These are phyloP conservation scores for Temnothorax longispinosus DNA, from an alignment of 1,140 invertebrate genomes.

Conservation along the genomic window DNA sequence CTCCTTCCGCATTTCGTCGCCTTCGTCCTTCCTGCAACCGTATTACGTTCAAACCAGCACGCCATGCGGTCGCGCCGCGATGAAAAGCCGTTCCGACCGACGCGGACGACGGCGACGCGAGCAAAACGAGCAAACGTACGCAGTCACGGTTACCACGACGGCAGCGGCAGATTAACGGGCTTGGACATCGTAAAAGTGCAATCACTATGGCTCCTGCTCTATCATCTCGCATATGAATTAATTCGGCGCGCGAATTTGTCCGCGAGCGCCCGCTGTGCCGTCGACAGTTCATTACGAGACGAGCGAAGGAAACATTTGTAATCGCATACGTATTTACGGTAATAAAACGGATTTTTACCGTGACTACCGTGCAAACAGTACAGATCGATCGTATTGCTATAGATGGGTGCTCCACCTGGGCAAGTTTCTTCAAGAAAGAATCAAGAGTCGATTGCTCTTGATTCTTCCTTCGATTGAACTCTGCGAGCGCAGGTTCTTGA, in stretches of 20 bases:
- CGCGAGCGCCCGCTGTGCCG: background rate
- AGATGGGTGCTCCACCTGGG: background rate
- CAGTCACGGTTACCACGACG: conserved; percentile 9
- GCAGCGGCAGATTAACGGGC: conserved; percentile 17
- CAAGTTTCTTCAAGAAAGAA: too few species aligned
- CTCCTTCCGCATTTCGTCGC: conserved; percentile 57
- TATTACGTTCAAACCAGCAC: conserved; percentile 6
- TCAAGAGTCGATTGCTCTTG: background rate
- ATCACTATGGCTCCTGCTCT: background rate
- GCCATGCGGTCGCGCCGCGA: conserved; percentile 9
- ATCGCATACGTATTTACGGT: conserved; percentile 2
- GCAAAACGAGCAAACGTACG: conserved; percentile 27
- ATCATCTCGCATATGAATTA: conserved; percentile 27
- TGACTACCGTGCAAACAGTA: conserved; percentile 12
- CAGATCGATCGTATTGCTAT: background rate
- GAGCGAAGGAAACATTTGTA: background rate
- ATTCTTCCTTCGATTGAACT: conserved; percentile 17
- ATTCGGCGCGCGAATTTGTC: background rate
- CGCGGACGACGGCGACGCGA: background rate
- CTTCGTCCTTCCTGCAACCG: conserved; percentile 32
- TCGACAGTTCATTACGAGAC: background rate
- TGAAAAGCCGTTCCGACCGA: conserved; percentile 11
- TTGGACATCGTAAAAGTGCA: conserved; percentile 27
- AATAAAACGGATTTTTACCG: conserved; percentile 6
- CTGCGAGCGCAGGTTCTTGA: background rate